phyloP scores from a whole-genome alignment of 53 echinoderm and acorn worm species.

The Zoroaster sp. region DNA sequence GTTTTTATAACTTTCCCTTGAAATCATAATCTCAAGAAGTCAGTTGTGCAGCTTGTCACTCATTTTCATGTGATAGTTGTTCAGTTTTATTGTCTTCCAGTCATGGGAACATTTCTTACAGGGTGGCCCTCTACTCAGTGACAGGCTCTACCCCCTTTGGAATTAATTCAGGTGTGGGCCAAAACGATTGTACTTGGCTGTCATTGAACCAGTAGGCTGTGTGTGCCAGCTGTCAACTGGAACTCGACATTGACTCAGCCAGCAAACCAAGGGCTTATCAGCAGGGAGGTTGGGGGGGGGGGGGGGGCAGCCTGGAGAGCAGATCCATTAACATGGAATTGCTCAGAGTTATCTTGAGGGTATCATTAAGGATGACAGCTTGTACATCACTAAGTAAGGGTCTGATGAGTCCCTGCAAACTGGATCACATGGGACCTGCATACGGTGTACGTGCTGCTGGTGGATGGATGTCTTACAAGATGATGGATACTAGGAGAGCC shows the following conservation, averaged over 20 bases:
- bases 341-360: constrained; percentile 45
- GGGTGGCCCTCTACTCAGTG: neutral
- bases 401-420: neutral
- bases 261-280: neutral
- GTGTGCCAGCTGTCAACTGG: neutral
- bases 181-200: neutral
- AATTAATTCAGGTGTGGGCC: neutral
- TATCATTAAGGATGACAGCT: constrained; percentile 8
- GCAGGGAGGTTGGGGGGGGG: neutral
- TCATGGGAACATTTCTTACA: neutral
- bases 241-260: constrained; percentile 44
- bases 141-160: neutral
- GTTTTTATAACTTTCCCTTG: no score
- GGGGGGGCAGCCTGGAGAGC: neutral
- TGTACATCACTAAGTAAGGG: neutral
- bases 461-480: no score
- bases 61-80: no score
- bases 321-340: constrained; percentile 34
- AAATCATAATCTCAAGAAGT: no score
- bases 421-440: no score
- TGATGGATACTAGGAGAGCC: no score
- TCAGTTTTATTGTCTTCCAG: no score
- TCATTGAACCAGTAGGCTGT: neutral
- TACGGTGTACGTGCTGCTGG: no score
- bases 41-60: no score